Base-by-base conservation (phyloP, 2,888 invertebrate genomes). In the Diogma glabrata region DNA sequence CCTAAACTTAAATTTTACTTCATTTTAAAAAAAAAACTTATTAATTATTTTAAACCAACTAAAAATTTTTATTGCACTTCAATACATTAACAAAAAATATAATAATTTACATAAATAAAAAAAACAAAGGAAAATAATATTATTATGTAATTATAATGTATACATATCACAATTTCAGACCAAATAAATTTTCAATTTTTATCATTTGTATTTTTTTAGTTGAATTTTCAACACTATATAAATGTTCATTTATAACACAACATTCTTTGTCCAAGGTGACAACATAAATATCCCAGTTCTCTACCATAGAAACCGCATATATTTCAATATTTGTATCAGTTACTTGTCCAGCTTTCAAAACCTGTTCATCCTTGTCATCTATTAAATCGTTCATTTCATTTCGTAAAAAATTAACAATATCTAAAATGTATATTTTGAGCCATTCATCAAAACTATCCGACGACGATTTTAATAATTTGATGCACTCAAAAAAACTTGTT, bases 401-500 rank as follows among this genome's bases (percentile, higher is more conserved):
- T n/a, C 12, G 26, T 26, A 47, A 26, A 16, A 47, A 47, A 19
- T 17, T 23, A 19, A 47, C 17, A 19, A 47, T 47, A 4, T 47
- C 16, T 3, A 12, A 3, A 30, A 24, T 26, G 23, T 47, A 47
- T 16, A 1, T 28, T 47, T 47, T 26, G 20, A 47, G 19, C 47
- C 47, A 47, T 17, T 47, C 47, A 3, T 24, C 3, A 17, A 47
- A 47, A 28, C 19, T 17, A 12, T 22, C 24, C 22, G 22, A 22
- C 6, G 23, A 22, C 9, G 3, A 12, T 36, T 36, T 36, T 45
- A 45, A 20, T 17, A 9, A 23, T 45, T 45, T 45, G 10, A 47
- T 19, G 20, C 47, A 47, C 30, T 26, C 26, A 20, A 47, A 47
- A 47, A 48, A 48, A 33, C 33, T 48, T 12, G 30, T 48, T 33